A percentile compares a stretch with the other conserved stretches of the same genome.
These are phyloP conservation scores for Phoeniculus purpureus DNA, from an alignment of 2,797 vertebrate genomes.

Conservation along the genomic window DNA sequence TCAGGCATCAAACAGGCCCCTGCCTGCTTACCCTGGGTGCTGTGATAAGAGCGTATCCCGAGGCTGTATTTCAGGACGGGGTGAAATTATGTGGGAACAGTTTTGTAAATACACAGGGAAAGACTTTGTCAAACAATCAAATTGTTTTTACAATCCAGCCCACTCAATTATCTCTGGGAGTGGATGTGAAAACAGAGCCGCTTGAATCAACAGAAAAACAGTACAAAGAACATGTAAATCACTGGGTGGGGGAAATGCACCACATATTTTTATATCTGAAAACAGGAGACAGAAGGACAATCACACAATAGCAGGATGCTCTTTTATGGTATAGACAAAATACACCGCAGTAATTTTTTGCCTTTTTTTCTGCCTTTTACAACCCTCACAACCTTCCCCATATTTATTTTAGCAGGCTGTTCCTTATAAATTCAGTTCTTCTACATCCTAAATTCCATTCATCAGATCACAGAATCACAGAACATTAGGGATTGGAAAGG, in stretches of 20 bases:
- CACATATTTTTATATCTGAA: constrained; percentile 27
- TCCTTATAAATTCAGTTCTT: not conserved
- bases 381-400: not conserved
- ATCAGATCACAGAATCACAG: too few relatives aligned
- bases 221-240: constrained; percentile 36
- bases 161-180: constrained; percentile 46
- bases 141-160: constrained; percentile 51
- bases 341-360: not conserved
- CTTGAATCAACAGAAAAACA: constrained; percentile 48
- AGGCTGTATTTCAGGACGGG: not conserved
- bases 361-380: not conserved
- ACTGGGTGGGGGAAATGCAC: constrained; percentile 20
- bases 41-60: constrained; percentile 26
- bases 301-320: constrained; percentile 22
- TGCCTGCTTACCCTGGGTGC: not conserved
- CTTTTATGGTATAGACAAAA: constrained; percentile 17
- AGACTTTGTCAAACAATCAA: constrained; percentile 59
- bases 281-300: not conserved
- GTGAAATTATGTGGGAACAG: constrained; percentile 56
- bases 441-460: not conserved
- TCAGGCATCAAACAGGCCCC: constrained; percentile 11
- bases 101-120: constrained; percentile 53
- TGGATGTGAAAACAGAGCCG: constrained; percentile 31
- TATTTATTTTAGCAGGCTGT: not conserved
- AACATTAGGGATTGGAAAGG: too few relatives aligned